Evolutionary conservation across 2,888 invertebrate genomes (phyloP).

Genomic region (Andricus curvator): DNA sequence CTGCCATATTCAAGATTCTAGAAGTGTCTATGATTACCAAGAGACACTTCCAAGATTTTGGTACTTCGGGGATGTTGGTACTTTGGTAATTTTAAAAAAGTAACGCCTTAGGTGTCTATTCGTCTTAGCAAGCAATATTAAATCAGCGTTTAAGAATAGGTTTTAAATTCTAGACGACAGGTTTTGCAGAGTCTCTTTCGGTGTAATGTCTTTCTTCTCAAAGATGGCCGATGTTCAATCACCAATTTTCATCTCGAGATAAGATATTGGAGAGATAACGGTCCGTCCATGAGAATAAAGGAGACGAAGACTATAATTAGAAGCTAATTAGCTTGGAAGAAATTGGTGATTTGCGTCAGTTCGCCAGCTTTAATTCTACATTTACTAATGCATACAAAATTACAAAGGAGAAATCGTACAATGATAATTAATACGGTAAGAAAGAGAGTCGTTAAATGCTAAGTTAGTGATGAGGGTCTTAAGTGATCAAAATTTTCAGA

Average conservation of each 20-base stretch:
- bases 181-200: constrained; percentile 44
- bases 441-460: constrained; percentile 15
- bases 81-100: constrained; percentile 49
- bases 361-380: background rate
- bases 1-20: constrained; percentile 71
- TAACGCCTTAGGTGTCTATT: constrained; percentile 50
- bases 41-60: constrained; percentile 35
- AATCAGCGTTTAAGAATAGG: constrained; percentile 49
- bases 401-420: background rate
- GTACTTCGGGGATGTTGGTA: constrained; percentile 47
- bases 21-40: constrained; percentile 48
- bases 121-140: constrained; percentile 51
- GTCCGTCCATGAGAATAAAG: constrained; percentile 47
- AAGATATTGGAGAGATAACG: constrained; percentile 27
- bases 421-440: background rate
- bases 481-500: background rate
- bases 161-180: constrained; percentile 17
- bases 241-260: constrained; percentile 36
- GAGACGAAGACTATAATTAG: constrained; percentile 45
- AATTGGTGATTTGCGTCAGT: constrained; percentile 15
- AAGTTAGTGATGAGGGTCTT: constrained; percentile 25
- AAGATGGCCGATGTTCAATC: constrained; percentile 38
- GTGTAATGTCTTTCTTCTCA: constrained; percentile 41
- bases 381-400: constrained; percentile 1
- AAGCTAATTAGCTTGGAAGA: constrained; percentile 20